Conservation (phyloP, 2,888 invertebrate species). For the Harpalus rufipes region DNA sequence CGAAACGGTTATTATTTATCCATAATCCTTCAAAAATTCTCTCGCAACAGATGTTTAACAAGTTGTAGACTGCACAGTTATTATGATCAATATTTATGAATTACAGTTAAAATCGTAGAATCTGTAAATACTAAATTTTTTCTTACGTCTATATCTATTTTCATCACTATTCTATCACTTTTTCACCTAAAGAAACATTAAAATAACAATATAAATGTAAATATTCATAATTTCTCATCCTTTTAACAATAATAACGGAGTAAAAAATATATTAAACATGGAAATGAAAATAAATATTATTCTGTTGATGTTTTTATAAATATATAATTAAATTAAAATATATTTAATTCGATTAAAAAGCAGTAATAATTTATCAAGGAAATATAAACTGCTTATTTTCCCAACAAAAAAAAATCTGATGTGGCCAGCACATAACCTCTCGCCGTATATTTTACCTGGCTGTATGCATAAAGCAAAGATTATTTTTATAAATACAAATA, state of each 20-base stretch:
- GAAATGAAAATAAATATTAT: neutral
- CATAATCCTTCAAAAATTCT: neutral
- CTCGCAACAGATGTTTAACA: neutral
- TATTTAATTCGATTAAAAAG: too few relatives aligned
- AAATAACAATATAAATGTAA: neutral
- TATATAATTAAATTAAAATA: too few relatives aligned
- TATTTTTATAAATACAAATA: too few relatives aligned
- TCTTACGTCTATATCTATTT: neutral
- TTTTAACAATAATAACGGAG: neutral
- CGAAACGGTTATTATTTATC: neutral
- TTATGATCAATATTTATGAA: neutral
- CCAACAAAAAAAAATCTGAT: too few relatives aligned
- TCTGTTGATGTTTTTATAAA: too few relatives aligned
- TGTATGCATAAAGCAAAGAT: too few relatives aligned
- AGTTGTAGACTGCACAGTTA: neutral
- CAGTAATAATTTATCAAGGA: too few relatives aligned
- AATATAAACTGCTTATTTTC: too few relatives aligned
- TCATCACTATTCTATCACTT: neutral
- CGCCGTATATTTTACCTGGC: too few relatives aligned
- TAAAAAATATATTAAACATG: neutral
- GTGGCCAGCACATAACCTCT: too few relatives aligned
- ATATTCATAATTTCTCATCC: neutral
- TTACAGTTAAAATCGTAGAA: neutral
- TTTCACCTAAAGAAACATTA: neutral
- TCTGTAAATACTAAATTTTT: neutral